Percentiles rank a stretch among this genome's conserved stretches.
phyloP scores from a whole-genome alignment of 1,140 invertebrate species.

The Aporrectodea caliginosa region DNA sequence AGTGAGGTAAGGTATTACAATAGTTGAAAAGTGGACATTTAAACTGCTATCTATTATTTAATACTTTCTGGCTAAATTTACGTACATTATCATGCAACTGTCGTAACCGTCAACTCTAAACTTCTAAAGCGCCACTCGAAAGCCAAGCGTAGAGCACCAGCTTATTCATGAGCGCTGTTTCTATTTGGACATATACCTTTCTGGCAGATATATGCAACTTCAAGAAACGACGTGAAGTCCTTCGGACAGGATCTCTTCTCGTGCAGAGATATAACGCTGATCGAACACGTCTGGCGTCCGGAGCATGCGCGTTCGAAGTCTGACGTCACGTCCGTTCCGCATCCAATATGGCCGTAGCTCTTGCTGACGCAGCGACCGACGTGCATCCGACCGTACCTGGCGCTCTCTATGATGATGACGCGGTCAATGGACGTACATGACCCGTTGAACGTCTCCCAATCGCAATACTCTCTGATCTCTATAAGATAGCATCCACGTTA shows the following conservation, averaged over 20 bases:
- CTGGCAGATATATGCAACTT: conserved; percentile 24
- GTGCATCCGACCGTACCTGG: conserved; percentile 30
- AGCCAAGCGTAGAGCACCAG: no score
- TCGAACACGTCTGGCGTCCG: conserved; percentile 14
- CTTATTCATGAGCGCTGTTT: no score
- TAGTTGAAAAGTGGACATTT: no score
- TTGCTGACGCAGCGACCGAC: conserved; percentile 27
- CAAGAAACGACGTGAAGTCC: conserved; percentile 32
- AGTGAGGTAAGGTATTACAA: no score
- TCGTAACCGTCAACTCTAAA: no score
- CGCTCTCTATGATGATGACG: conserved; percentile 18
- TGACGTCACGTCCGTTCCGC: conserved; percentile 29
- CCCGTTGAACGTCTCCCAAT: conserved; percentile 9
- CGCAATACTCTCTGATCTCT: conserved; percentile 5
- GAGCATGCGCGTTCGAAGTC: conserved; percentile 28
- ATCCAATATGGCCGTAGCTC: conserved; percentile 34
- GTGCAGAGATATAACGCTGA: conserved; percentile 30
- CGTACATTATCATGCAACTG: no score
- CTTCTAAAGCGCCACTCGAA: no score
- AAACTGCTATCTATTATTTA: no score
- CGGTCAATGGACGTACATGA: neutral
- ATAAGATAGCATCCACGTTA: neutral
- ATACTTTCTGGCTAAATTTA: no score
- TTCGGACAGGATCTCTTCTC: conserved; percentile 30
- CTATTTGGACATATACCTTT: no score